Evolutionary conservation across 2,888 invertebrate genomes (phyloP), one percentile per base, ranked within the genome.

Genomic region (Limnephilus lunatus): DNA sequence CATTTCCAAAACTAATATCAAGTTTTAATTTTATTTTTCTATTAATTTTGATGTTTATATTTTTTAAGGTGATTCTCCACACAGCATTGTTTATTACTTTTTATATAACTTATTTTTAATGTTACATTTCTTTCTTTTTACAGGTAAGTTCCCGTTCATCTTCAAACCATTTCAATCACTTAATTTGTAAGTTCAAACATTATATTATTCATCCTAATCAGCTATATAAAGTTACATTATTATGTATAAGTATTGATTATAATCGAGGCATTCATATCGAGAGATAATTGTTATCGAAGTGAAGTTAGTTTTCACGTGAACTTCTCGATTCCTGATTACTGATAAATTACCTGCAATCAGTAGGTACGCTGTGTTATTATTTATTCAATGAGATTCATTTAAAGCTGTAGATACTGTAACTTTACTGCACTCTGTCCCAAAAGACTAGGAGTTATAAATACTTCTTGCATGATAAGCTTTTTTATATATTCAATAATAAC

Each of bases 71-170:
- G 44, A 44, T 44, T 44, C 1, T 44, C 12, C 44, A 12, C 12
- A 12, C 14, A 1, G 44, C 11, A 11, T 14, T 48, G 12, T 12
- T 14, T 82, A 30, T 82, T 82, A 12, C 15, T 31, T 82, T 31
- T n/a, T 82, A 32, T 83, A 9, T 32, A 32, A 83, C 2, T 19
- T 35, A 32, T 35, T 14, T 31, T 15, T 35, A 83, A 83, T 35
- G 4, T 35, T 35, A 2, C 35, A 19, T 83, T 83, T 83, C 35
- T 83, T 83, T 25, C 19, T 3, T 12, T 83, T 83, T 25, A 68
- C 83, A 83, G 83, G 83, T 83, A 83, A 83, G 83, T 83, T 83
- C 39, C 11, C 68, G 68, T 15, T 39, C 19, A 32, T 39, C 83
- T 35, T 35, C 25, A 32, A 83, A 12, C 35, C n/a, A 25, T 35